Conservation (phyloP, 2,888 invertebrate species). For the Cylindroiulus punctatus region DNA sequence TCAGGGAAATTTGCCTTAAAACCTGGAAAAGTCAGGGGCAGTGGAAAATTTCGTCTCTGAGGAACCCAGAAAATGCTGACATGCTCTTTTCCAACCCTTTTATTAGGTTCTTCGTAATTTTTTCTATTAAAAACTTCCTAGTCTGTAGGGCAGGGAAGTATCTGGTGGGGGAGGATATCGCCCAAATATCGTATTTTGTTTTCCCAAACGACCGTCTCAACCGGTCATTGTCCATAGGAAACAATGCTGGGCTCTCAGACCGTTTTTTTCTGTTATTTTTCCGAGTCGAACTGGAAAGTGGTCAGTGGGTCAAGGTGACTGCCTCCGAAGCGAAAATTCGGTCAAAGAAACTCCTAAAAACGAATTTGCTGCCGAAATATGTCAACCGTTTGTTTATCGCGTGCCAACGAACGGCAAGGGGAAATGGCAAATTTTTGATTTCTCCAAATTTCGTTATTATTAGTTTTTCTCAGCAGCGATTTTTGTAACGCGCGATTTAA, state of each 20-base stretch:
- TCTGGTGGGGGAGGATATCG: too few relatives aligned
- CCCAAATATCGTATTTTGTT: too few relatives aligned
- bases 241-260: neutral
- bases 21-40: too few relatives aligned
- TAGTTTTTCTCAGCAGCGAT: neutral
- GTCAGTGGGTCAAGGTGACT: constrained; percentile 38
- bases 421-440: constrained; percentile 12
- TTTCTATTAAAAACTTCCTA: too few relatives aligned
- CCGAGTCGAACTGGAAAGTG: neutral
- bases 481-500: neutral
- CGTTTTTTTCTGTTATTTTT: neutral
- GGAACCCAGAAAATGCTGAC: too few relatives aligned
- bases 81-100: too few relatives aligned
- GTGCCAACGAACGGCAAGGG: constrained; percentile 22
- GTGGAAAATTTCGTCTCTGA: too few relatives aligned
- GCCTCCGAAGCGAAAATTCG: constrained; percentile 34
- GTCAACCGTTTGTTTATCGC: constrained; percentile 21
- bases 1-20: too few relatives aligned
- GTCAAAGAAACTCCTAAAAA: constrained; percentile 4
- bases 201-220: neutral
- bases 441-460: neutral
- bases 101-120: too few relatives aligned
- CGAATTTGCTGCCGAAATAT: constrained; percentile 8
- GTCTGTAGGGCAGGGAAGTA: too few relatives aligned
- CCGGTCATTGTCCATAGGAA: constrained; percentile 33